Conservation (phyloP, 2,113 vertebrate species). For the Phodopus roborovskii region DNA sequence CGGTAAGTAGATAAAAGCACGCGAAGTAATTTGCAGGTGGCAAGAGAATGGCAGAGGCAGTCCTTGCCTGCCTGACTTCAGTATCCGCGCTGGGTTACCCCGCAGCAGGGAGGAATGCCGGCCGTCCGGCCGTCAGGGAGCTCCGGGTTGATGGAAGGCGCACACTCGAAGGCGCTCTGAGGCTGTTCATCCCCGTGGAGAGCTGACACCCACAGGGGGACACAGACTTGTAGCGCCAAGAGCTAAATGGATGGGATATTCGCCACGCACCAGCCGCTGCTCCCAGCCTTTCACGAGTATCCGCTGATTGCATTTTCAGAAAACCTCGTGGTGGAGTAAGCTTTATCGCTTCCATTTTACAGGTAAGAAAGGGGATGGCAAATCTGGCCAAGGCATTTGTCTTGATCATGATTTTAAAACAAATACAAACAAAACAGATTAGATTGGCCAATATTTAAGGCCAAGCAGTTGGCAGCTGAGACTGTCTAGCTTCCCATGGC, state of each 20-base stretch:
- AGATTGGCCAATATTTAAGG: background rate
- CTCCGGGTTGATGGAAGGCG: too few relatives aligned
- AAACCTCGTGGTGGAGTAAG: background rate
- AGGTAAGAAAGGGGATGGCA: background rate
- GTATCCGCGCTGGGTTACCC: background rate
- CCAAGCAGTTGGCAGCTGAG: background rate
- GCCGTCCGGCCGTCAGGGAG: background rate
- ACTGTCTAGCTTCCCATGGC: background rate
- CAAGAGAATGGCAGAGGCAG: background rate
- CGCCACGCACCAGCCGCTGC: fast-evolving
- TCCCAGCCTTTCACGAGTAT: background rate
- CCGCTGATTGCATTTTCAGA: background rate
- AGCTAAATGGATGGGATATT: background rate
- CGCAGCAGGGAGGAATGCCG: background rate
- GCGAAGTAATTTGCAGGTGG: background rate
- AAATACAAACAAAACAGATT: background rate
- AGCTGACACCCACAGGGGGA: background rate
- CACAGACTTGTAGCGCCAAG: background rate
- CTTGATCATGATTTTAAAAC: background rate
- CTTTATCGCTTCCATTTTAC: background rate
- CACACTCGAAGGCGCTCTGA: background rate
- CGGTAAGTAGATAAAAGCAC: background rate
- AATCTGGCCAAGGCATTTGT: background rate
- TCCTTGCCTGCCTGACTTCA: background rate
- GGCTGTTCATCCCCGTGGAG: background rate